Evolutionary conservation across 1,140 invertebrate species (phyloP).

Genomic region (Bacillus rossius): DNA sequence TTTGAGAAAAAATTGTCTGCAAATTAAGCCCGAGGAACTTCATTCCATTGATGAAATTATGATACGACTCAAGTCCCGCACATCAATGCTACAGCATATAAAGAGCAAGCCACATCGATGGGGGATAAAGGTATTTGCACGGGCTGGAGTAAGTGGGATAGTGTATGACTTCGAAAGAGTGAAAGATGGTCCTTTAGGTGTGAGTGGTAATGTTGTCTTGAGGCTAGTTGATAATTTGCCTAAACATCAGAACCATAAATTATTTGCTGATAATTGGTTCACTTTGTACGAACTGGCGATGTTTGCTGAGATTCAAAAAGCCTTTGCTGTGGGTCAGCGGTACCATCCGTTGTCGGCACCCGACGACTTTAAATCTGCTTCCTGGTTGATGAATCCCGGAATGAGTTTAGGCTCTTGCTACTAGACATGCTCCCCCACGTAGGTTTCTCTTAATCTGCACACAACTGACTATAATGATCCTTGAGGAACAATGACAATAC

Average conservation of each 20-base stretch:
- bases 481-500: too few relatives aligned
- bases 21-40: constrained; percentile 32
- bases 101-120: constrained; percentile 31
- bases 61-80: constrained; percentile 30
- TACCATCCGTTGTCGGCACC: too few relatives aligned
- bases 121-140: constrained; percentile 28
- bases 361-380: too few relatives aligned
- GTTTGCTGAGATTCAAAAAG: too few relatives aligned
- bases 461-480: too few relatives aligned
- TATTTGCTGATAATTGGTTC: constrained; percentile 13
- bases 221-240: background rate
- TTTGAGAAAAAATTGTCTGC: constrained; percentile 25
- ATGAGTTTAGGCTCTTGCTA: too few relatives aligned
- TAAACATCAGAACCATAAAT: background rate
- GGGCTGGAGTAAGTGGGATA: constrained; percentile 17
- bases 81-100: constrained; percentile 28
- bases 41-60: constrained; percentile 34
- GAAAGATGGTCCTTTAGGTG: background rate
- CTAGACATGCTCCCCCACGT: too few relatives aligned
- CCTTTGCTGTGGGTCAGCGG: too few relatives aligned
- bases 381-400: too few relatives aligned
- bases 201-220: constrained; percentile 8
- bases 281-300: background rate
- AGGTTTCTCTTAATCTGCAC: too few relatives aligned
- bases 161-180: constrained; percentile 24